These are phyloP conservation scores for Leucophenga montana DNA, from an alignment of 2,888 invertebrate species.

Conservation along the genomic window DNA sequence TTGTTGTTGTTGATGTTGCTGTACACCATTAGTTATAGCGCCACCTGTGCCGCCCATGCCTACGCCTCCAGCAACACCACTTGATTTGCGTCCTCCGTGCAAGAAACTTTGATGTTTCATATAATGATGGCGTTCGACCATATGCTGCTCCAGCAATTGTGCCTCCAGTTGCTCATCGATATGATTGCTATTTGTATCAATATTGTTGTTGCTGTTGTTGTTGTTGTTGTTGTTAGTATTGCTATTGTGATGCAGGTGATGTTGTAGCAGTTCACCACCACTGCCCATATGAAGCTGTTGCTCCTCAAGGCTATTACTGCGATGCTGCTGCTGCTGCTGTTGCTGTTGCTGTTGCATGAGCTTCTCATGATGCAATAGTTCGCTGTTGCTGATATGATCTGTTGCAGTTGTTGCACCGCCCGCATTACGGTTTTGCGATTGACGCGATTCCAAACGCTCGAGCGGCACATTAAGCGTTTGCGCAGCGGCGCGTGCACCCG, in stretches of 20 bases:
- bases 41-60: too few species aligned
- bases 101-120: constrained; percentile 69
- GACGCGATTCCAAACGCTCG: constrained; percentile 71
- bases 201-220: constrained; percentile 51
- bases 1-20: constrained; percentile 44
- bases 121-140: constrained; percentile 58
- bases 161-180: constrained; percentile 48
- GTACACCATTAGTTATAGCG: constrained; percentile 48
- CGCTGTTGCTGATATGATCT: constrained; percentile 41
- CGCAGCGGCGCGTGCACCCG: constrained; percentile 72
- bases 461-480: constrained; percentile 73
- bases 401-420: constrained; percentile 11
- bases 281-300: constrained; percentile 43
- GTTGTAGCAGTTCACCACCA: constrained; percentile 49
- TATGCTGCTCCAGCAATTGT: constrained; percentile 47
- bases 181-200: constrained; percentile 45
- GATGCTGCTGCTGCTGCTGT: constrained; percentile 45
- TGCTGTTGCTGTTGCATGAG: constrained; percentile 23
- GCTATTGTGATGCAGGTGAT: constrained; percentile 49
- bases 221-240: constrained; percentile 48
- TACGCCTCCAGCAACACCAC: constrained; percentile 57
- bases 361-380: constrained; percentile 18
- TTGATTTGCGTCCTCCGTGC: constrained; percentile 62
- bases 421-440: constrained; percentile 59
- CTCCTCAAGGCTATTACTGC: constrained; percentile 45